Percentiles rank a stretch among this genome's conserved stretches.
Evolutionary conservation across 2,888 invertebrate genomes (phyloP).

Genomic region (Trichopria drosophilae): DNA sequence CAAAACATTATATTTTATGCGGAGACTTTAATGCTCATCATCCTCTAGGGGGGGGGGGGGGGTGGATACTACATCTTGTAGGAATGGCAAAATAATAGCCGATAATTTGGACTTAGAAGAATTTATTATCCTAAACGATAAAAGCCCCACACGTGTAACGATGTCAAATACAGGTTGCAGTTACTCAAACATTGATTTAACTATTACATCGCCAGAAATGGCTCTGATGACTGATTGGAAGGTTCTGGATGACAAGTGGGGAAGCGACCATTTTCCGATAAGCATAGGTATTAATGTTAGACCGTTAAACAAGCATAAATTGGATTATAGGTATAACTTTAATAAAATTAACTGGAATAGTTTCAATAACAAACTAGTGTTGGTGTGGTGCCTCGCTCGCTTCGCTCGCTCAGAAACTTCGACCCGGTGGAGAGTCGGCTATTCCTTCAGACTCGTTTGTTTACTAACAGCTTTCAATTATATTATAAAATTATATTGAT

Average conservation of each 20-base stretch:
- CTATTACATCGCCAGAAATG: slow-evolving; percentile 7
- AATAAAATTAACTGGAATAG: slow-evolving; percentile 8
- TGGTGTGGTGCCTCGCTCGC: too few species aligned
- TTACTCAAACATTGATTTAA: slow-evolving; percentile 18
- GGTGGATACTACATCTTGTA: background rate
- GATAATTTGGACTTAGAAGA: slow-evolving; percentile 4
- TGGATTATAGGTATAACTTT: slow-evolving; percentile 18
- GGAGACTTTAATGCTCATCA: slow-evolving; percentile 10
- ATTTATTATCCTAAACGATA: background rate
- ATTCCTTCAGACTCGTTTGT: too few species aligned
- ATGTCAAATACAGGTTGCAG: background rate
- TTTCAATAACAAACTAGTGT: too few species aligned
- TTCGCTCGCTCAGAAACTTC: too few species aligned
- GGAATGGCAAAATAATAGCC: slow-evolving; percentile 3
- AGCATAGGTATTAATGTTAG: slow-evolving; percentile 8
- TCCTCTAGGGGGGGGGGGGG: slow-evolving; percentile 1
- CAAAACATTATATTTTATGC: background rate
- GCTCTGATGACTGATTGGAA: slow-evolving; percentile 12
- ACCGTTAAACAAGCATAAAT: background rate
- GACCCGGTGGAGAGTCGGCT: too few species aligned
- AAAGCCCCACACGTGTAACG: slow-evolving; percentile 4
- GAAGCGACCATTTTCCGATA: slow-evolving; percentile 22
- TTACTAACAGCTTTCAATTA: too few species aligned
- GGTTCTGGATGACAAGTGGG: slow-evolving; percentile 9
- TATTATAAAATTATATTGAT: too few species aligned